A percentile compares a stretch with the other conserved stretches of the same genome.
These are phyloP conservation scores for Labeo rohita DNA, from an alignment of 2,113 vertebrate species.

Conservation along the genomic window DNA sequence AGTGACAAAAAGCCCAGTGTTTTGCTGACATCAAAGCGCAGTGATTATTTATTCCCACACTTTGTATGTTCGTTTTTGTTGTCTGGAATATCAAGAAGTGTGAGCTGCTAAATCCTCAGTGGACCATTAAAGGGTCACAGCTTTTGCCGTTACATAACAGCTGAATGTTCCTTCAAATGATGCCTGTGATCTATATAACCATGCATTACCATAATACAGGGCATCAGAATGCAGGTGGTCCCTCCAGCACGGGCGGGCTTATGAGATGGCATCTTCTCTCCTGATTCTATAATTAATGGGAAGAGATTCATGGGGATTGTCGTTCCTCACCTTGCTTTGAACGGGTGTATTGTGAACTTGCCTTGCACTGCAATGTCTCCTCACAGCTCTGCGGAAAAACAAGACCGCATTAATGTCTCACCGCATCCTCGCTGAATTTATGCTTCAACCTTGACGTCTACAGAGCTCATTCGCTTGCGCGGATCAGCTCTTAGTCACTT, in stretches of 20 bases:
- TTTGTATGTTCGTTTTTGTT: neutral
- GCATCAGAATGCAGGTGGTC: conserved; percentile 55
- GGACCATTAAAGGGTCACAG: conserved; percentile 37
- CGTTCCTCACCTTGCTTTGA: conserved; percentile 58
- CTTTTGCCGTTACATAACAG: conserved; percentile 41
- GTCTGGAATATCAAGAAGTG: conserved; percentile 30
- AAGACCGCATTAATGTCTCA: neutral
- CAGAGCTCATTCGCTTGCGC: neutral
- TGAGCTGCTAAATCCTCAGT: neutral
- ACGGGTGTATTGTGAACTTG: neutral
- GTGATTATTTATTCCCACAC: conserved; percentile 18
- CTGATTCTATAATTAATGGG: conserved; percentile 60
- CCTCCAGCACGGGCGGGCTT: conserved; percentile 48
- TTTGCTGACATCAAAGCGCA: conserved; percentile 8
- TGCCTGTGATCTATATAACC: conserved; percentile 29
- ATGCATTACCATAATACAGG: conserved; percentile 55
- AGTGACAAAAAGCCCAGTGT: neutral
- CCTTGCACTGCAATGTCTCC: neutral
- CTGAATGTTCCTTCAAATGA: conserved; percentile 44
- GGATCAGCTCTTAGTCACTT: conserved; percentile 9
- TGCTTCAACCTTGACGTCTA: conserved; percentile 58
- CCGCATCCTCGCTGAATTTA: neutral
- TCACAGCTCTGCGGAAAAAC: neutral
- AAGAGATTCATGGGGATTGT: conserved; percentile 61
- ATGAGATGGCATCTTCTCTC: conserved; percentile 52